These are phyloP conservation scores for Streptopelia turtur DNA, from an alignment of 2,797 vertebrate genomes.

Conservation along the genomic window DNA sequence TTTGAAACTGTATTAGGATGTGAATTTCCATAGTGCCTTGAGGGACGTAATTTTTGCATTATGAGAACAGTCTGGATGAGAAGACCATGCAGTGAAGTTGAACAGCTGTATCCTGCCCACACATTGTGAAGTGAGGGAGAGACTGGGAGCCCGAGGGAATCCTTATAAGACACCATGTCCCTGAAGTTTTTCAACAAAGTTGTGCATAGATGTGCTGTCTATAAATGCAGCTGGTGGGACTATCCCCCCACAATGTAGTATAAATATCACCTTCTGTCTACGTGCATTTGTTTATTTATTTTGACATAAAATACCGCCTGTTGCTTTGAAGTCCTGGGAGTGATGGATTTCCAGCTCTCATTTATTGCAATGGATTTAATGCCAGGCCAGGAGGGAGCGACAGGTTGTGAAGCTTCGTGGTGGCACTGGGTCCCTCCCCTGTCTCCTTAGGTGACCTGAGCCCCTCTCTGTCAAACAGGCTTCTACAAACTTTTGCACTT, in stretches of 20 bases:
- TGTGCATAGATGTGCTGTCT: not conserved
- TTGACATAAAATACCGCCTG: not conserved
- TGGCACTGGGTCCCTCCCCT: not conserved
- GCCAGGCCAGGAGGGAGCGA: not conserved
- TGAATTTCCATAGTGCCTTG: conserved; percentile 62
- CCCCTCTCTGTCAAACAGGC: not conserved
- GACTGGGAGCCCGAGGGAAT: conserved; percentile 48
- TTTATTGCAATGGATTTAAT: not conserved
- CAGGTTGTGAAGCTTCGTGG: not conserved
- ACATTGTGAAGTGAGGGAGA: conserved; percentile 57
- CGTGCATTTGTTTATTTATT: conserved; percentile 27
- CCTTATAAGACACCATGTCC: not conserved
- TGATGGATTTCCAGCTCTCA: not conserved
- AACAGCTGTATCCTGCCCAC: conserved; percentile 71
- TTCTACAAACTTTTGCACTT: not conserved
- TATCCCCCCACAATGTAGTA: not conserved
- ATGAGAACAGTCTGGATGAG: conserved; percentile 46
- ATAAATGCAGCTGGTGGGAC: not conserved
- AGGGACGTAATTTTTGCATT: conserved; percentile 51
- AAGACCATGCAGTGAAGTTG: conserved; percentile 43
- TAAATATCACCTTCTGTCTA: conserved; percentile 39
- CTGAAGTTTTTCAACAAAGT: conserved; percentile 47
- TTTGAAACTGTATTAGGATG: conserved; percentile 43
- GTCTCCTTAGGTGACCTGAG: not conserved
- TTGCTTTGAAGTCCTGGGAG: conserved; percentile 53